phyloP scores from a whole-genome alignment of 2,888 invertebrate species.

The Agrotis segetum region DNA sequence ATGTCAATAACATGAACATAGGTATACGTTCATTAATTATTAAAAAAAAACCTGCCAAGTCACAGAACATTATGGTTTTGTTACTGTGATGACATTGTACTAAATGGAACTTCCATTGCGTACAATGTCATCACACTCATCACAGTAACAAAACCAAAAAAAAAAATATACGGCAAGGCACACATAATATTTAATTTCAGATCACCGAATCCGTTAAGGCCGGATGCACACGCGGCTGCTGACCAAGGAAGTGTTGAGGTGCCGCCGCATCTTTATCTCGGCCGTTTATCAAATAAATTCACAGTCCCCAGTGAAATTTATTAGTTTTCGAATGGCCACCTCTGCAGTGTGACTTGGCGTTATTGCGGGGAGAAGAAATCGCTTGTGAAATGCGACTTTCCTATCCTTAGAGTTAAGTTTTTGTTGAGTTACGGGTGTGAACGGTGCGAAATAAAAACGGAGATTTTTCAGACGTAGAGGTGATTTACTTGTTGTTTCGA shows the following conservation, averaged over 20 bases:
- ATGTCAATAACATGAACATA: too few relatives aligned
- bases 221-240: slow-evolving; percentile 68
- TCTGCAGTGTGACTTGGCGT: slow-evolving; percentile 79
- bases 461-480: background rate
- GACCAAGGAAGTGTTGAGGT: slow-evolving; percentile 77
- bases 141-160: slow-evolving; percentile 2
- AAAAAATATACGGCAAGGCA: slow-evolving; percentile 3
- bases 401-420: slow-evolving; percentile 65
- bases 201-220: slow-evolving; percentile 46
- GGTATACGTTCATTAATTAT: too few relatives aligned
- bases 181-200: slow-evolving; percentile 1
- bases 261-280: slow-evolving; percentile 81
- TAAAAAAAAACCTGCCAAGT: too few relatives aligned
- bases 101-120: background rate
- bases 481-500: background rate
- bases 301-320: slow-evolving; percentile 85
- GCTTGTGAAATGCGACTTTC: slow-evolving; percentile 76
- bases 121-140: slow-evolving; percentile 10
- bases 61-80: too few relatives aligned
- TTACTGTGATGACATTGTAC: too few relatives aligned
- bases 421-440: slow-evolving; percentile 54
- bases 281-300: slow-evolving; percentile 89
- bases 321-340: slow-evolving; percentile 86
- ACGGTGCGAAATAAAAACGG: slow-evolving; percentile 18
- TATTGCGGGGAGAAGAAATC: slow-evolving; percentile 77